phyloP scores from a whole-genome alignment of 1,140 invertebrate genomes.

The Harpegnathos saltator region DNA sequence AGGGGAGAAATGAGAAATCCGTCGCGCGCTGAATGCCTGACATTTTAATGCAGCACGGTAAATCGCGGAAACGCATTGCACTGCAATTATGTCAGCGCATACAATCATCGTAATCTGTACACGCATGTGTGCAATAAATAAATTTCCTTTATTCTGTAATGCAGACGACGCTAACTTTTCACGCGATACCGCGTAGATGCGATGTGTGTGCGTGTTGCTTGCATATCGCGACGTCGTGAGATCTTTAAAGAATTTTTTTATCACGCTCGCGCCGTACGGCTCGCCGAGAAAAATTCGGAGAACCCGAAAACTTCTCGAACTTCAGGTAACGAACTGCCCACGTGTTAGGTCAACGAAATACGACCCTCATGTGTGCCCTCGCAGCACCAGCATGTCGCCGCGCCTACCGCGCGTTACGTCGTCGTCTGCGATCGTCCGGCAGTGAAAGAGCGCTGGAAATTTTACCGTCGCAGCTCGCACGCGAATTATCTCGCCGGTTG shows the following conservation, averaged over 20 bases:
- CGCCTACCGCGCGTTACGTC: background rate
- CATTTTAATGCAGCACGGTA: background rate
- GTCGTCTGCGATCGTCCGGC: background rate
- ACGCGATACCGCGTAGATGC: no score
- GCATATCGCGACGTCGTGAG: no score
- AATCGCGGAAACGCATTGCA: no score
- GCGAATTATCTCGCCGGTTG: conserved; percentile 4
- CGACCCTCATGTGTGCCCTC: background rate
- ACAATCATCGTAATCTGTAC: no score
- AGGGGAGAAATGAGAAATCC: background rate
- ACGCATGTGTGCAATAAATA: no score
- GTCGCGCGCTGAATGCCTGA: background rate
- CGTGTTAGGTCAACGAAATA: conserved; percentile 29
- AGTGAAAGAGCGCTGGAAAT: conserved; percentile 4
- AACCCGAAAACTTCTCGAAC: background rate
- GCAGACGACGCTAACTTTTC: no score
- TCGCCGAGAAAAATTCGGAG: background rate
- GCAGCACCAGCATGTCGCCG: background rate
- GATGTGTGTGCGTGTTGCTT: no score
- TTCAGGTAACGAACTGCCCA: conserved; percentile 20
- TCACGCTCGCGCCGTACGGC: background rate
- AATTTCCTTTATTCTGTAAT: no score
- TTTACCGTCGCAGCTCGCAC: conserved; percentile 5
- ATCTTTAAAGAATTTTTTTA: no score
- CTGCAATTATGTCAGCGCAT: no score